These are phyloP conservation scores for Ophraella communa DNA, from an alignment of 2,888 invertebrate species.

Conservation along the genomic window DNA sequence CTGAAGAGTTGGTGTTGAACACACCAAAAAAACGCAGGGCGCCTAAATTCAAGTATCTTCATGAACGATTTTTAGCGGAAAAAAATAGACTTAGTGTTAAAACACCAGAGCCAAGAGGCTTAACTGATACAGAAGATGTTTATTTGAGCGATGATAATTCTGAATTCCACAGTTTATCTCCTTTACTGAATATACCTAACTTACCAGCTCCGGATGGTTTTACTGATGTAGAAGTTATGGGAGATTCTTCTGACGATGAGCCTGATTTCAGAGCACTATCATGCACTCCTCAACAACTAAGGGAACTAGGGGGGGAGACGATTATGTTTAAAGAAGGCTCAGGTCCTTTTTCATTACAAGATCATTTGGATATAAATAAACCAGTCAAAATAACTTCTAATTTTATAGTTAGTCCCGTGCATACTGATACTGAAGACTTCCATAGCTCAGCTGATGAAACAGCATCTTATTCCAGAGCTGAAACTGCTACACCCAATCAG, in stretches of 20 bases:
- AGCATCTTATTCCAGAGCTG: constrained; percentile 46
- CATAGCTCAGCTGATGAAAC: constrained; percentile 60
- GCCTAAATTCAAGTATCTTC: constrained; percentile 45
- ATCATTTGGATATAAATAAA: constrained; percentile 34
- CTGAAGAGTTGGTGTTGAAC: constrained; percentile 45
- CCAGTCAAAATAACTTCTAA: constrained; percentile 33
- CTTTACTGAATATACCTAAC: constrained; percentile 18
- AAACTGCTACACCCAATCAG: constrained; percentile 55
- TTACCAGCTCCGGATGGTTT: constrained; percentile 33
- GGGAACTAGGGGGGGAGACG: constrained; percentile 47
- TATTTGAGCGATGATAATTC: constrained; percentile 50
- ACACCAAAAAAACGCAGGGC: constrained; percentile 37
- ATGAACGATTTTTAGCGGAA: constrained; percentile 34
- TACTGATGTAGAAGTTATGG: constrained; percentile 60
- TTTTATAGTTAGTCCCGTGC: constrained; percentile 35
- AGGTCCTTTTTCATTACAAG: constrained; percentile 47
- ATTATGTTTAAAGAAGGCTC: constrained; percentile 52
- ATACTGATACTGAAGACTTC: constrained; percentile 62
- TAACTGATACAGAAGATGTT: constrained; percentile 57
- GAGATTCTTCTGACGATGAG: constrained; percentile 51
- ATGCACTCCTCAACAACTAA: constrained; percentile 49
- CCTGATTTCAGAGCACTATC: constrained; percentile 36
- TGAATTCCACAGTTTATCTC: constrained; percentile 21
- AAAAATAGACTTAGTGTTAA: constrained; percentile 33
- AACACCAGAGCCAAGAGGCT: constrained; percentile 25